These are phyloP conservation scores for Andrena fulva DNA, from an alignment of 2,888 invertebrate species.

Conservation along the genomic window DNA sequence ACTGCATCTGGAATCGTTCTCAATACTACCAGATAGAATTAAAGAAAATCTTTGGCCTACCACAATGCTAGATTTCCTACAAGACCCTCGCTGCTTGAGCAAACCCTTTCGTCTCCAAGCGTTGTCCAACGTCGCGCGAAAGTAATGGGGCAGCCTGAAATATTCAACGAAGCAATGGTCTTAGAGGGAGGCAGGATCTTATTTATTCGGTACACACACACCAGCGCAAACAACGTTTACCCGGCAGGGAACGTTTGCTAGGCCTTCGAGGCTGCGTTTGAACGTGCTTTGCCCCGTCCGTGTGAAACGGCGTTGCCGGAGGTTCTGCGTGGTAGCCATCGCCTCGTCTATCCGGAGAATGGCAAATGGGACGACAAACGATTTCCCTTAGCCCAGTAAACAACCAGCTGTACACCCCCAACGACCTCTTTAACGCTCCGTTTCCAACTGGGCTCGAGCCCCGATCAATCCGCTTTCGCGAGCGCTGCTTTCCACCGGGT, in stretches of 20 bases:
- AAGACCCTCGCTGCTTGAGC: neutral
- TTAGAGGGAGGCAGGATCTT: conserved; percentile 27
- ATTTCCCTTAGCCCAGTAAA: conserved; percentile 31
- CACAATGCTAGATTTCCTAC: neutral
- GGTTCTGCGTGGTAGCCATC: conserved; percentile 1
- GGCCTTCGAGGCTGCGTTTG: conserved; percentile 19
- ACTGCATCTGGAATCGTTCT: too few relatives aligned
- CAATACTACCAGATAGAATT: too few relatives aligned
- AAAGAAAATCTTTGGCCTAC: too few relatives aligned
- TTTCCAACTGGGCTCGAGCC: neutral
- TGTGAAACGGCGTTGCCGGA: conserved; percentile 30
- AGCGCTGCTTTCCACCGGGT: neutral
- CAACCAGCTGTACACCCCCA: neutral
- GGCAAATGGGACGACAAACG: conserved; percentile 57
- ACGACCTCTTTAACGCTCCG: conserved; percentile 38
- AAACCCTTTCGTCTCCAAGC: neutral
- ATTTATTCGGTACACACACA: conserved; percentile 51
- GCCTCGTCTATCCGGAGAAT: conserved; percentile 39
- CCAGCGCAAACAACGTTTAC: conserved; percentile 41
- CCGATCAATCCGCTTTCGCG: conserved; percentile 39
- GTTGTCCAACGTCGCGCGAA: conserved; percentile 2
- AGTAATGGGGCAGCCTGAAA: conserved; percentile 25
- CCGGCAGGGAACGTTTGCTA: conserved; percentile 27
- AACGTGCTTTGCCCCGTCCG: conserved; percentile 5
- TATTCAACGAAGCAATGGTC: conserved; percentile 35